phyloP scores from a whole-genome alignment of 37 sponge, comb jelly and placozoan species.

The Agelas oroides region DNA sequence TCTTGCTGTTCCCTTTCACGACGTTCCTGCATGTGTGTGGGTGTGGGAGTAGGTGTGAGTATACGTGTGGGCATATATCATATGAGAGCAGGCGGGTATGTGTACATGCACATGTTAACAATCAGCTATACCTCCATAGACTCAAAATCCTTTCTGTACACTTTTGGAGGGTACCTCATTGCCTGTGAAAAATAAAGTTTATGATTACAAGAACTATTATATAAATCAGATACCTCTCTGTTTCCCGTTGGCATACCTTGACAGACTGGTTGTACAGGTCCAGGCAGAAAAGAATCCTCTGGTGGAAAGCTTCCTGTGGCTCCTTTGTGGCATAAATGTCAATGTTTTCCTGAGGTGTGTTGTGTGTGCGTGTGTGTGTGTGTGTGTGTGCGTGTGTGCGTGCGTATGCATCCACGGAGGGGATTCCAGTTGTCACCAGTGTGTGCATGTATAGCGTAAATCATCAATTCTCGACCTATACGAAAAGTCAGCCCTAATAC shows the following conservation, averaged over 20 bases:
- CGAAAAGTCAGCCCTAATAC: no score
- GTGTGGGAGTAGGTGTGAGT: no score
- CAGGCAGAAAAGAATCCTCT: constrained; percentile 92
- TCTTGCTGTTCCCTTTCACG: constrained; percentile 91
- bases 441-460: no score
- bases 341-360: constrained; percentile 68
- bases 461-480: no score
- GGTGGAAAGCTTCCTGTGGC: constrained; percentile 95
- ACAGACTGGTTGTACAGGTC: constrained; percentile 94
- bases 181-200: constrained; percentile 49
- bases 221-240: no score
- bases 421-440: no score
- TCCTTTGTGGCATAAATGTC: constrained; percentile 93
- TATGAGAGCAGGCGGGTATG: no score
- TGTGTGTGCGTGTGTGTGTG: constrained; percentile 7
- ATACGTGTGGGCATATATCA: no score
- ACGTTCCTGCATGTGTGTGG: constrained; percentile 59
- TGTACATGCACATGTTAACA: no score
- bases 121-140: constrained; percentile 63
- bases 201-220: no score
- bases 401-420: no score
- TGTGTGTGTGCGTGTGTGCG: not conserved
- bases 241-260: constrained; percentile 55
- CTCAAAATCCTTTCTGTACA: constrained; percentile 87
- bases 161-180: constrained; percentile 95